Percentiles rank a stretch among this genome's conserved stretches.
phyloP scores from a whole-genome alignment of 1,140 invertebrate species.

The Bombus cullumanus region DNA sequence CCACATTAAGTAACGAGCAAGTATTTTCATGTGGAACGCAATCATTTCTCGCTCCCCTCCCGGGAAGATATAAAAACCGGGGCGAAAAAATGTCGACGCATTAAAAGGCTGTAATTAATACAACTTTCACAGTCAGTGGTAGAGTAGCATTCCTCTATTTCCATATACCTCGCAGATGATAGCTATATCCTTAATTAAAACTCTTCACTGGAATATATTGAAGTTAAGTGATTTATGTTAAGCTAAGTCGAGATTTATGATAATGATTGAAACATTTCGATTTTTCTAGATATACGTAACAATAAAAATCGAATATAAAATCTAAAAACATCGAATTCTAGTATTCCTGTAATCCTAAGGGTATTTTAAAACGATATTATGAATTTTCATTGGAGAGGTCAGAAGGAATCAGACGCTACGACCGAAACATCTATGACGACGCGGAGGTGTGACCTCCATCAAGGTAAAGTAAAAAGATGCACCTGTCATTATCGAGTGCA shows the following conservation, averaged over 20 bases:
- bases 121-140: slow-evolving; percentile 51
- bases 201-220: neutral
- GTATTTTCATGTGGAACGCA: slow-evolving; percentile 29
- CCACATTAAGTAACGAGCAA: neutral
- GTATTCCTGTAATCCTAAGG: neutral
- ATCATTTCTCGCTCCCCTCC: slow-evolving; percentile 26
- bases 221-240: neutral
- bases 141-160: slow-evolving; percentile 51
- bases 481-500: slow-evolving; percentile 3
- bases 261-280: neutral
- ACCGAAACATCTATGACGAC: neutral
- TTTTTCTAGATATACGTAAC: neutral
- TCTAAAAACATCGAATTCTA: neutral
- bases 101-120: slow-evolving; percentile 63
- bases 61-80: slow-evolving; percentile 43
- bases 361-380: neutral
- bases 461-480: slow-evolving; percentile 7
- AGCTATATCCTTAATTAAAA: slow-evolving; percentile 28
- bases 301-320: neutral
- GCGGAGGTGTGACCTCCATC: neutral
- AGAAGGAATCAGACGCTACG: neutral
- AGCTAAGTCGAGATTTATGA: neutral
- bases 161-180: slow-evolving; percentile 28
- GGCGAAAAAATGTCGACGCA: slow-evolving; percentile 58
- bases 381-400: neutral